These are phyloP conservation scores for Gymnodraco acuticeps DNA, from an alignment of 2,797 vertebrate species.

Conservation along the genomic window DNA sequence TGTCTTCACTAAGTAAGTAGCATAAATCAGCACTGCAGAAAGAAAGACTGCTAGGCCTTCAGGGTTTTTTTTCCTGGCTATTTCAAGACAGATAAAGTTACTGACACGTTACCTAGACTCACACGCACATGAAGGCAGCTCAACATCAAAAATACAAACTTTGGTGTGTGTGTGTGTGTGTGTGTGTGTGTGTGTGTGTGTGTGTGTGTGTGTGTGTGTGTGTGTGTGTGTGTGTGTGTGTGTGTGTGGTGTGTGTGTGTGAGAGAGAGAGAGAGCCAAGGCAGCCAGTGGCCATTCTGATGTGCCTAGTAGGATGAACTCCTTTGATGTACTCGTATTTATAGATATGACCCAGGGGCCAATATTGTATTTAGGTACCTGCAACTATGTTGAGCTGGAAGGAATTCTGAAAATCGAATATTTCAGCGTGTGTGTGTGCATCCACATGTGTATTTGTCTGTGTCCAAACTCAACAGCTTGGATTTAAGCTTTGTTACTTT, in stretches of 20 bases:
- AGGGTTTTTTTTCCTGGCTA: conserved; percentile 43
- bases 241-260: conserved; percentile 5
- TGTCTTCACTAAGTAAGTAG: conserved; percentile 69
- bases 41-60: conserved; percentile 36
- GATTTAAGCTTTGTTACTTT: conserved; percentile 58
- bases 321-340: conserved; percentile 70
- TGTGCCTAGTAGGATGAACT: conserved; percentile 47
- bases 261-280: conserved; percentile 11
- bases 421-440: conserved; percentile 16
- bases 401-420: conserved; percentile 47
- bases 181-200: background rate
- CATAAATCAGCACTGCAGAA: conserved; percentile 64
- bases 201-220: background rate
- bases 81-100: conserved; percentile 59
- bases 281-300: conserved; percentile 49
- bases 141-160: conserved; percentile 62
- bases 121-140: conserved; percentile 39
- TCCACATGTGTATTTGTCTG: conserved; percentile 26
- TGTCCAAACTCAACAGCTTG: conserved; percentile 51
- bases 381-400: conserved; percentile 56
- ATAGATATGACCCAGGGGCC: conserved; percentile 63
- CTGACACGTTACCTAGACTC: conserved; percentile 49
- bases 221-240: conserved; percentile 16
- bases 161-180: conserved; percentile 17
- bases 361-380: conserved; percentile 71